A percentile compares a stretch with the other conserved stretches of the same genome.
phyloP scores from a whole-genome alignment of 2,888 invertebrate genomes.

The Tachina grossa region DNA sequence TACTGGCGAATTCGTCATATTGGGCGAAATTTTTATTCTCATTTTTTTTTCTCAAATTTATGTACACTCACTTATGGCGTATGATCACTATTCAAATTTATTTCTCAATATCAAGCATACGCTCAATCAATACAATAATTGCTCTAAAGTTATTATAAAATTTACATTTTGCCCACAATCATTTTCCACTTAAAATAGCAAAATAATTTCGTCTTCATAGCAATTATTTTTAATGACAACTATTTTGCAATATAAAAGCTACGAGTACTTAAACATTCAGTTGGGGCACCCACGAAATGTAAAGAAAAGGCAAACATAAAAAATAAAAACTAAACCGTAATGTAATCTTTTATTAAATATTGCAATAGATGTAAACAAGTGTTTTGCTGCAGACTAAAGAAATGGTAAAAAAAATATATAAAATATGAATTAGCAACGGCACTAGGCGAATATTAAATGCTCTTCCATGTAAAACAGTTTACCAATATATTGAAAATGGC shows the following conservation, averaged over 20 bases:
- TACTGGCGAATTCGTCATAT: too few relatives aligned
- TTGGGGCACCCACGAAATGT: background rate
- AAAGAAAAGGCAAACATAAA: background rate
- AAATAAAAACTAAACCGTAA: constrained; percentile 27
- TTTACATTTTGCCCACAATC: constrained; percentile 6
- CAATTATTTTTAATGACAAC: constrained; percentile 50
- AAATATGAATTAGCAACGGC: background rate
- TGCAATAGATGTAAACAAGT: constrained; percentile 62
- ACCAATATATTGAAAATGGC: background rate
- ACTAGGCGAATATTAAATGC: background rate
- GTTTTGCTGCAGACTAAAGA: constrained; percentile 17
- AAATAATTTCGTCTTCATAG: background rate
- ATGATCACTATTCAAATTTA: background rate
- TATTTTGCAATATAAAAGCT: constrained; percentile 43
- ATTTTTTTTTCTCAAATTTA: background rate
- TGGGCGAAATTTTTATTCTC: background rate
- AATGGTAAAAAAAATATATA: background rate
- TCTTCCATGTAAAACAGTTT: background rate
- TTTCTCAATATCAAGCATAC: constrained; percentile 6
- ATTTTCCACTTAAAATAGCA: background rate
- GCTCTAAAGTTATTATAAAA: background rate
- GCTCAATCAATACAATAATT: background rate
- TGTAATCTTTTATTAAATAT: constrained; percentile 53
- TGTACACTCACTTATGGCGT: background rate
- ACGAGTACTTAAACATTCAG: constrained; percentile 13